Base-by-base conservation (phyloP, 2,113 vertebrate genomes). In the Girardinichthys multiradiatus region DNA sequence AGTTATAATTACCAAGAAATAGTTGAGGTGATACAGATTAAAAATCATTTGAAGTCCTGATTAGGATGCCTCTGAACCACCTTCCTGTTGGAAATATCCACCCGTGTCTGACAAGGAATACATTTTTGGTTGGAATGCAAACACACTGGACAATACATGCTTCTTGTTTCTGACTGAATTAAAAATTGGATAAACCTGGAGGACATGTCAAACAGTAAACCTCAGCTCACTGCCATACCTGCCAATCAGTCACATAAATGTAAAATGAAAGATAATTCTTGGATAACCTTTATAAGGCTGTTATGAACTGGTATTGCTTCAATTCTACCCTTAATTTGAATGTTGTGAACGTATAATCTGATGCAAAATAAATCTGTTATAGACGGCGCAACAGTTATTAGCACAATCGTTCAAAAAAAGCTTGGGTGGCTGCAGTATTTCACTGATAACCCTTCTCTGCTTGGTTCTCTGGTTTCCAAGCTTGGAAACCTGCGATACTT, bases 61-160 rank as follows among this genome's bases (percentile, higher is more conserved):
- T 86, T 80, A 57, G 31, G 15, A 80, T 62, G 61, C 58, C 12
- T 37, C 24, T 30, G 31, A 21, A 26, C 6, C 31, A 61, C 8
- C 31, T 64, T 5, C n/a, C n/a, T 59, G 57, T 57, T 68, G 26
- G 70, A 75, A 39, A 72, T 59, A 75, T 72, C 72, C 68, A 70
- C 63, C 65, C 74, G 54, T 72, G 73, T 59, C 61, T 60, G 72
- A 73, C 13, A n/a, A 72, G 68, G 13, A 51, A 28, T 59, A 33
- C 37, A 62, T 60, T 37, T 5, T 19, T 65, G 54, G 60, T 24
- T 45, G 64, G 57, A 74, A 68, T 57, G 37, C 63, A 61, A 76
- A 74, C 33, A 51, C 30, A 48, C n/a, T 64, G 27, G 35, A 72
- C 61, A 76, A 67, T 58, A 37, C 48, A 79, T 72, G 74, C 68